Conservation (phyloP, 2,888 invertebrate genomes). For the Eupeodes latifasciatus region DNA sequence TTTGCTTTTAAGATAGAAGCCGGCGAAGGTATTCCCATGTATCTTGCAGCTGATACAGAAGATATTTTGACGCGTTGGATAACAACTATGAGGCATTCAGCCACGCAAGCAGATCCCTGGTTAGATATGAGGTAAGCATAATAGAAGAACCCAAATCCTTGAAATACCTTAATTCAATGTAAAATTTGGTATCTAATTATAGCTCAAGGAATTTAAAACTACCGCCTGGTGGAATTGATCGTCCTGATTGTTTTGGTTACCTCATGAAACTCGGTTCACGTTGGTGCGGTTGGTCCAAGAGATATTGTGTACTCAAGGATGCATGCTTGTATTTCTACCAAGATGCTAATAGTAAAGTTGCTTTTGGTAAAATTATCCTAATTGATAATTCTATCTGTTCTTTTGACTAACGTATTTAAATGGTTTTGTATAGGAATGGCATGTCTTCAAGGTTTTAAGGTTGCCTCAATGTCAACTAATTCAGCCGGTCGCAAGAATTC, state of each 20-base stretch:
- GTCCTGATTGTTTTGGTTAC: constrained; percentile 97
- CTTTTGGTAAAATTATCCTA: constrained; percentile 90
- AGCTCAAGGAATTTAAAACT: constrained; percentile 92
- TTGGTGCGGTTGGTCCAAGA: constrained; percentile 95
- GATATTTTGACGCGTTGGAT: constrained; percentile 91
- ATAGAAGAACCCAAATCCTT: neutral
- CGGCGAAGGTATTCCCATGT: constrained; percentile 89
- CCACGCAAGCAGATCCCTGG: constrained; percentile 89
- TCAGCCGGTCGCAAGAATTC: constrained; percentile 95
- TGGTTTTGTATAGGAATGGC: constrained; percentile 89
- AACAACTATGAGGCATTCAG: constrained; percentile 91
- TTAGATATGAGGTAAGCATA: constrained; percentile 85
- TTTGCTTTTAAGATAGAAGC: constrained; percentile 90
- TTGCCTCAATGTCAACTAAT: constrained; percentile 90
- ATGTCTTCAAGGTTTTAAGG: constrained; percentile 94
- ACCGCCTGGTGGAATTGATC: constrained; percentile 91
- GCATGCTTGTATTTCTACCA: constrained; percentile 97
- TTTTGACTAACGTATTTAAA: neutral
- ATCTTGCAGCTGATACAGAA: constrained; percentile 91
- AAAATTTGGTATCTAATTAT: neutral
- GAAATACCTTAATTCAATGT: neutral
- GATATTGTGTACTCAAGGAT: constrained; percentile 97
- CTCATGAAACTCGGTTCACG: constrained; percentile 93
- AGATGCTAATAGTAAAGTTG: constrained; percentile 93
- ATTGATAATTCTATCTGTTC: neutral